Conservation (phyloP, 2,797 vertebrate species). For the Rhabdomys pumilio region DNA sequence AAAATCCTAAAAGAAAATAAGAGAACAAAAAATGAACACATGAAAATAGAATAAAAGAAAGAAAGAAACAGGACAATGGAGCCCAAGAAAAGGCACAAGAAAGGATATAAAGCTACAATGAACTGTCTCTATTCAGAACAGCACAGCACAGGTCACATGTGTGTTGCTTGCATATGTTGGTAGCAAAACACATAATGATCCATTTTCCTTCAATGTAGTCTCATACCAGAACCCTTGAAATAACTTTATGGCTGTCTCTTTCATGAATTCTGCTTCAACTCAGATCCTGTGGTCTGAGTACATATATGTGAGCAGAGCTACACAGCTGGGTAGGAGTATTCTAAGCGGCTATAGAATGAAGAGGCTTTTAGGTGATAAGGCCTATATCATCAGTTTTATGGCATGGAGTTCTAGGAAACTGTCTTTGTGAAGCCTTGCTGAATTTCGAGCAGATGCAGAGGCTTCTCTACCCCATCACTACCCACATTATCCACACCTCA, state of each 20-base stretch:
- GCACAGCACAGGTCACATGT: neutral
- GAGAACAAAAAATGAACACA: neutral
- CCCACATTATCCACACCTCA: neutral
- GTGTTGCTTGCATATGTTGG: neutral
- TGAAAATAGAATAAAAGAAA: neutral
- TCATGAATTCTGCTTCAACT: neutral
- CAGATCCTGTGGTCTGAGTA: neutral
- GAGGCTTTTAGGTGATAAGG: neutral
- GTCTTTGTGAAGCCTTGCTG: neutral
- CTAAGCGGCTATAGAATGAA: neutral
- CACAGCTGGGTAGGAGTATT: neutral
- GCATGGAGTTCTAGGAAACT: accelerated
- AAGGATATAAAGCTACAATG: neutral
- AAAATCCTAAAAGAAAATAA: neutral
- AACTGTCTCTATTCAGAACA: neutral
- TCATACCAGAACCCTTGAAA: neutral
- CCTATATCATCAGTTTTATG: neutral
- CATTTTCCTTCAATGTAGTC: neutral
- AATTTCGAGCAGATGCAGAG: neutral
- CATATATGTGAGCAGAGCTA: neutral
- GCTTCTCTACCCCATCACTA: neutral
- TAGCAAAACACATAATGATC: neutral
- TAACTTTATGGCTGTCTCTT: neutral
- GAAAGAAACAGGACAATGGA: neutral
- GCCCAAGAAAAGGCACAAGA: neutral